Evolutionary conservation across 92 coral and sea anemone species (phyloP), one percentile per base, ranked within the genome.

Genomic region (Epizoanthus rinbou): DNA sequence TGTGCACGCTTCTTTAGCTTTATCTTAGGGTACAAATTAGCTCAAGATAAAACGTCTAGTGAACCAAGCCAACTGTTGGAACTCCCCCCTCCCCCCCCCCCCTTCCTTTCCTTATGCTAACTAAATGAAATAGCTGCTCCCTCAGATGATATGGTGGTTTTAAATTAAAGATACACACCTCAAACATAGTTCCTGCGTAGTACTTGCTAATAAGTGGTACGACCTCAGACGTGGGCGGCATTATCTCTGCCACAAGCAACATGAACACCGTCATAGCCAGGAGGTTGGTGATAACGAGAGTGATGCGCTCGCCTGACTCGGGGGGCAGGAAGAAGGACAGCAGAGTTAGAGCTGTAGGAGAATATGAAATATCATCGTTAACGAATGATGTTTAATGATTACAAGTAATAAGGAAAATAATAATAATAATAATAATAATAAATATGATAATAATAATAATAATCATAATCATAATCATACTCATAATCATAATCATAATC

Each of bases 281-380:
- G 66, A 91, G 94, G 76, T 88, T 91, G 50, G 94, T 91, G 80
- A 88, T 84, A 59, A 91, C 94, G 14, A 91, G 70, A 9, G 94
- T 91, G 53, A 91, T 91, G n/a, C 94, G 88, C 50, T 91, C 94
- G 13, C 94, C 94, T 17, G 94, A 91, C 76, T 91, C 94, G 22
- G 94, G 94, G 0, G 94, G 94, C 21, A 90, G 90, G 79, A 80
- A 86, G 47, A 90, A 90, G 39, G 93, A 85, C 57, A 90, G 69
- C 57, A 90, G 82, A 37, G 85, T 90, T 25, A 90, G 85, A 18
- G 87, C 93, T 90, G 64, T 14, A 60, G 47, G 43, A 14, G 0
- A 45, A 13, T 45, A 60, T 31, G 6, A 11, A 18, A 31, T 28
- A 17, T 15, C 63, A 43, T 0, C 1, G 50, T 43, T 43, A 43